phyloP scores from a whole-genome alignment of 2,113 vertebrate species.

The Suricata suricatta region DNA sequence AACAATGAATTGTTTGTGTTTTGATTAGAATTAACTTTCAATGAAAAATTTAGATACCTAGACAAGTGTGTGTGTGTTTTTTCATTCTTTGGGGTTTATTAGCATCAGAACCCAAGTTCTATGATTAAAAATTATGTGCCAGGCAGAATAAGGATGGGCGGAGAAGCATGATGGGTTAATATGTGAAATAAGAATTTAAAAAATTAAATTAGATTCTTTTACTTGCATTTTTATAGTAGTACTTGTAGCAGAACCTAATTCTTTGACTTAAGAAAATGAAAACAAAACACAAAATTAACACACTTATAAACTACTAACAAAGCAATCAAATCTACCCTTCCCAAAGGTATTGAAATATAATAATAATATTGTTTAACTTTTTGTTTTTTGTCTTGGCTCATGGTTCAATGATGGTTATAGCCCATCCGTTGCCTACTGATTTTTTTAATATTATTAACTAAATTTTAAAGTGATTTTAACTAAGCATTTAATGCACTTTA shows the following conservation, averaged over 20 bases:
- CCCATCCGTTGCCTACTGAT: slow-evolving; percentile 65
- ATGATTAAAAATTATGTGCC: not conserved
- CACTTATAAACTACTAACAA: slow-evolving; percentile 35
- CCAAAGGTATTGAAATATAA: slow-evolving; percentile 39
- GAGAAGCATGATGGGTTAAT: not conserved
- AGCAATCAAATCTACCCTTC: not conserved
- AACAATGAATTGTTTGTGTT: not conserved
- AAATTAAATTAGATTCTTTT: not conserved
- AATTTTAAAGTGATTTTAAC: not conserved
- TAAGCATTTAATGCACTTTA: slow-evolving; percentile 67
- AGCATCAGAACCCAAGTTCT: not conserved
- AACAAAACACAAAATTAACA: not conserved
- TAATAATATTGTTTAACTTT: not conserved
- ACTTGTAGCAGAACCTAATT: slow-evolving; percentile 2
- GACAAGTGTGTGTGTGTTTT: not conserved
- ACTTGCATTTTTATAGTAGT: not conserved
- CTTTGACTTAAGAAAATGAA: not conserved
- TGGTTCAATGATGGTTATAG: slow-evolving; percentile 11
- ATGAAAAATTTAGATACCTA: not conserved
- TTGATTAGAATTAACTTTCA: not conserved
- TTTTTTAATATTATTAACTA: slow-evolving; percentile 21
- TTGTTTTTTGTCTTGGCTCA: slow-evolving; percentile 36
- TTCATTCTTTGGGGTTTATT: not conserved
- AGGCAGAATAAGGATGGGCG: not conserved
- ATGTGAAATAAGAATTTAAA: not conserved